Evolutionary conservation across 2,888 invertebrate species (phyloP), one percentile per base, ranked within the genome.

Genomic region (Tetrapedia diversipes): DNA sequence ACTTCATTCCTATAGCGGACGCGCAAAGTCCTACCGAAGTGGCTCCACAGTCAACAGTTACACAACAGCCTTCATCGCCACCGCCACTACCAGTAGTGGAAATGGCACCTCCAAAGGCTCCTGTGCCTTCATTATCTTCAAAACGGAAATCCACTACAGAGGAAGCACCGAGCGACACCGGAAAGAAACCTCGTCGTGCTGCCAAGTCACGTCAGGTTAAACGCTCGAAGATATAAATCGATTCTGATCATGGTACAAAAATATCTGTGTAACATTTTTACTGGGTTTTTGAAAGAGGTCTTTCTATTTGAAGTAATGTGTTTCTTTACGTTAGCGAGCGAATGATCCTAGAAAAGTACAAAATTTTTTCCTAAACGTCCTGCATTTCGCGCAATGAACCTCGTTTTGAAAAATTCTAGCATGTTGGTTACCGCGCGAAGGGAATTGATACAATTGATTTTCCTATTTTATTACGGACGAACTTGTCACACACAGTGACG

Each of bases 1-100:
- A 92, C 71, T 92, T 92, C 80, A 91, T 92, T 79, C 92, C 92
- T n/a, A 92, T 92, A 69, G 89, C 90, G 19, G 90, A 90, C 57
- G 84, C 88, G n/a, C 89, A 86, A n/a, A 90, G 89, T 76, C 89
- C 90, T 3, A 90, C 86, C 4, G 90, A 89, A 49, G 85, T 85
- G 66, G 83, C 59, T 51, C 76, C 79, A n/a, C 81, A 87, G 45
- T 69, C 71, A 27, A 41, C 65, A 51, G 66, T 80, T 34, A 79
- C 79, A 34, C 87, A 81, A 43, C 87, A 82, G 71, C 56, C 76
- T 53, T 71, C 78, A 43, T 66, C 76, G 63, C 66, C 57, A 57
- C 76, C 84, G 57, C 57, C 85, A 47, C 14, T 8, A 63, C 61
- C 84, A 47, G 60, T 83, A 39, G 84, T 86, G 51, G 87, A 89